phyloP scores from a whole-genome alignment of 2,113 vertebrate species.

The Circaetus gallicus region DNA sequence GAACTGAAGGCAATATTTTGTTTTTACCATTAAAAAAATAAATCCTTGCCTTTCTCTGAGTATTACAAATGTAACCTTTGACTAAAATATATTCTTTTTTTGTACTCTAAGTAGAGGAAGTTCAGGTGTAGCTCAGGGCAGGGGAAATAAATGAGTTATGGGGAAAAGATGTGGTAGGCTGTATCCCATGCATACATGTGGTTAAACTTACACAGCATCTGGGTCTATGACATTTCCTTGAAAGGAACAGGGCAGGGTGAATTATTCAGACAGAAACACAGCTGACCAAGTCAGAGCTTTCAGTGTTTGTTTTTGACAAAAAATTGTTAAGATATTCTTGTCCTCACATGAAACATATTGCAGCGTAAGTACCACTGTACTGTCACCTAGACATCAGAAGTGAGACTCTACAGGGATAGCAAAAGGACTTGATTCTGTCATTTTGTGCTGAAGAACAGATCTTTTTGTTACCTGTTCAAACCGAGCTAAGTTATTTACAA shows the following conservation, averaged over 20 bases:
- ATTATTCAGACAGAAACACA: background rate
- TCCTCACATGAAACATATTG: background rate
- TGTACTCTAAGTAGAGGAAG: background rate
- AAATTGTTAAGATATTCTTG: background rate
- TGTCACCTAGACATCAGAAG: background rate
- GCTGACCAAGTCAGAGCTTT: background rate
- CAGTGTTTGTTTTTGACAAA: background rate
- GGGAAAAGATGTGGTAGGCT: background rate
- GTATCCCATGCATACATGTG: background rate
- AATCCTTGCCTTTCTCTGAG: background rate
- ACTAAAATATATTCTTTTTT: background rate
- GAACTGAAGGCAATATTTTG: background rate
- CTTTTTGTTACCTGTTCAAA: background rate
- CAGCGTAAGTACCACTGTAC: background rate
- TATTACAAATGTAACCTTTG: background rate
- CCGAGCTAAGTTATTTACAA: background rate
- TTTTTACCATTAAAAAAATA: background rate
- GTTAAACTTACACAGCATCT: background rate
- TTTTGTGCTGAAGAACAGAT: background rate
- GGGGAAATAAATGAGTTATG: background rate
- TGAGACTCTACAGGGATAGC: background rate
- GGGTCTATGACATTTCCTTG: background rate
- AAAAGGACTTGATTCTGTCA: background rate
- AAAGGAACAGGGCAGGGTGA: background rate
- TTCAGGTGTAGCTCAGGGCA: background rate